Conservation (phyloP, 2,888 invertebrate genomes). For the Aphidius colemani region DNA sequence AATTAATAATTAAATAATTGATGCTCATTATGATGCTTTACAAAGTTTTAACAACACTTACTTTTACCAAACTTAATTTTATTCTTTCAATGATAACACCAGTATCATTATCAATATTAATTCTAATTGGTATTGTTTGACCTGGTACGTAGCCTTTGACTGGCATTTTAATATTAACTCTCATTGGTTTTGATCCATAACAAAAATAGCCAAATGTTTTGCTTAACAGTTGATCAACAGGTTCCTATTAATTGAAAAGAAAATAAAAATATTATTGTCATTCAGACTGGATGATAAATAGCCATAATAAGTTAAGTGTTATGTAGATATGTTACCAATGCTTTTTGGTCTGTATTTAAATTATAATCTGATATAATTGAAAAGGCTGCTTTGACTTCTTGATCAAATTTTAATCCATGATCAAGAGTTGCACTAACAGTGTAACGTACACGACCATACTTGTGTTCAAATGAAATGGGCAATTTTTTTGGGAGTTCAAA, state of each 20-base stretch:
- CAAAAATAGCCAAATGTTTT: conserved; percentile 81
- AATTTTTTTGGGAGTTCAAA: conserved; percentile 74
- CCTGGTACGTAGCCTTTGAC: conserved; percentile 78
- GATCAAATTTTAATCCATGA: conserved; percentile 83
- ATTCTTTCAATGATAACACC: conserved; percentile 70
- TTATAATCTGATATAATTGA: conserved; percentile 82
- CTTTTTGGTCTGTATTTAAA: conserved; percentile 75
- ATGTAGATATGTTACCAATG: conserved; percentile 63
- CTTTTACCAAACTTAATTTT: conserved; percentile 70
- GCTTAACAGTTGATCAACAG: conserved; percentile 70
- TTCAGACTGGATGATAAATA: neutral
- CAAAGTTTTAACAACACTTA: conserved; percentile 42
- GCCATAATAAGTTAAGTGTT: conserved; percentile 18
- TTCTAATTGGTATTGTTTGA: conserved; percentile 72
- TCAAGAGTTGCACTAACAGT: conserved; percentile 79
- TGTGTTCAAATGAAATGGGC: conserved; percentile 77
- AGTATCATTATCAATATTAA: conserved; percentile 78
- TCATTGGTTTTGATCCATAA: conserved; percentile 74
- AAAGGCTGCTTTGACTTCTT: conserved; percentile 80
- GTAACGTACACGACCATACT: conserved; percentile 77
- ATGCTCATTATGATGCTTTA: too few relatives aligned
- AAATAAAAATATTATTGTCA: neutral
- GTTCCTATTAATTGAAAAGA: conserved; percentile 62
- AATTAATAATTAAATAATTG: neutral
- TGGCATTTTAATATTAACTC: conserved; percentile 71